Base-by-base conservation (phyloP, 2,113 vertebrate genomes). In the Telmatochromis sp. region DNA sequence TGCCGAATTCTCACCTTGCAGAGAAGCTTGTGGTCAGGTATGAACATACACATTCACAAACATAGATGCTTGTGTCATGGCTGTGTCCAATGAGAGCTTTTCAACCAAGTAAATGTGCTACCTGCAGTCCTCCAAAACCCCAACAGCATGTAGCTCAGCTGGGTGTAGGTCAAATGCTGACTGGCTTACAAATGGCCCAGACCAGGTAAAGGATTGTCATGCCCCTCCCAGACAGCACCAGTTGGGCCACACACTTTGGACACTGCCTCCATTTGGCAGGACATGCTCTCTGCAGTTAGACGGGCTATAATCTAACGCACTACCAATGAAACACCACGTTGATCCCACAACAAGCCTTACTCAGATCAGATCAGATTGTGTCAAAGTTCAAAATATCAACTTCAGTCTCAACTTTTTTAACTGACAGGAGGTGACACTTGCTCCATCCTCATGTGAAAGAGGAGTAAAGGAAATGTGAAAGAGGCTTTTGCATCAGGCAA, bases 11-110 rank as follows among this genome's bases (percentile, higher is more conserved):
- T 96, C 97, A 45, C 97, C 97, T 95, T 99, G 98, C 89, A 98
- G 95, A 91, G 98, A 98, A 94, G 98, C 98, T 45, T 99, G 98
- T 96, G 97, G 98, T 86, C 98, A 99, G 98, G 98, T 99, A 96
- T 93, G 95, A 81, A 55, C 78, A 79, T 37, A 63, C 58, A 31
- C 80, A 35, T n/a, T n/a, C n/a, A n/a, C n/a, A n/a, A n/a, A 58
- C 19, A 47, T 57, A 68, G 35, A 23, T 70, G 21, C 37, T 6
- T 45, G 12, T 15, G 2, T 73, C 21, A 73, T 10, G 7, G 37
- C 65, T 73, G 37, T 26, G n/a, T 70, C n/a, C n/a, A 21, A 9
- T 23, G 7, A 70, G 2, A 21, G 12, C 35, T 42, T 23, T 23
- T 42, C 35, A 42, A 42, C n/a, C 5, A 68, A 14, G 19, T 37